Evolutionary conservation across 1,140 invertebrate genomes (phyloP), one percentile per base, ranked within the genome.

Genomic region (Drosophila pallidifrons): DNA sequence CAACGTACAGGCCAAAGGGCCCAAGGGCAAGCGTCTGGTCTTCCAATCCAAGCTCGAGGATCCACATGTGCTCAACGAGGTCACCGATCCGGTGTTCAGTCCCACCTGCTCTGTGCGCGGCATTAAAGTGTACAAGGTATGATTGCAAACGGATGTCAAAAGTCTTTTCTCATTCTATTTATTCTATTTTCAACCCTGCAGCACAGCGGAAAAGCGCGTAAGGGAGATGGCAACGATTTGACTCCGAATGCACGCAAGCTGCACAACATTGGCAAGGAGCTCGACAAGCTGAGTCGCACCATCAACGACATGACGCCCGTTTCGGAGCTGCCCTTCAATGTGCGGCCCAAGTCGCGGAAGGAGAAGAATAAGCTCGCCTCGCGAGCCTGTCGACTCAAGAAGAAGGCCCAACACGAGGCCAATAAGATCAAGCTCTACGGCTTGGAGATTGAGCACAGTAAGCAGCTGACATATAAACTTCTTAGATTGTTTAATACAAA

Each of bases 341-440:
- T 96, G 1, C 94, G 98, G 75, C 97, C 97, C 2, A 98, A 98
- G 92, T 98, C 98, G 5, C 95, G 98, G 20, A 99, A 99, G 93
- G 98, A 99, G 93, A 99, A 99, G 91, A 99, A 99, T 92, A 99
- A 99, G 94, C 93, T 99, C 25, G 98, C 98, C 5, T 99, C 98
- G 0, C 96, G 98, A 60, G 98, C 98, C 32, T 99, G 98, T 93
- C 95, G 98, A 59, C 93, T 98, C 72, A 98, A 98, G 94, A 98
- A 98, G 92, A 98, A 98, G 93, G 97, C 97, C 8, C 97, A 98
- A 92, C 97, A 98, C 92, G 97, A 98, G 93, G 97, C 97, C 2
- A 98, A 98, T 89, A 98, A 98, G 93, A 95, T 99, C 38, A 99
- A 99, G 94, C 93, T 99, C 2, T 96, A 95, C 93, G 98, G 98